Evolutionary conservation across 2,113 vertebrate species (phyloP), one percentile per base, ranked within the genome.

Genomic region (Conger conger): DNA sequence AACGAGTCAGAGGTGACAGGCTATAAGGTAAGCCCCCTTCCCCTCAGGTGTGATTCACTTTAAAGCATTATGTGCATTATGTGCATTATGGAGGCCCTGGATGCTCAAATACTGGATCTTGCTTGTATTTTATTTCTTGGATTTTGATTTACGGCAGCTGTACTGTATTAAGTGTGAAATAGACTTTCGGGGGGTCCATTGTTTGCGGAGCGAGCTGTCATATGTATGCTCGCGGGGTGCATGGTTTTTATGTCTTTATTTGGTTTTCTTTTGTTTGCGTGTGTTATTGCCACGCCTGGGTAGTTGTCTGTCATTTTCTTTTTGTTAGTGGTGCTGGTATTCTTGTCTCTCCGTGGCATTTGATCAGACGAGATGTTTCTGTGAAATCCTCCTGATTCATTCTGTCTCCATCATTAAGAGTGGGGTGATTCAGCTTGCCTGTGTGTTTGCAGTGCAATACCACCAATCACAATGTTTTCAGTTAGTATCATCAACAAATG

Each of bases 1-100:
- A 99, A 99, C 20, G 98, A 99, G 89, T 99, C 98, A 1, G 97
- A 97, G 76, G 97, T 99, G 89, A 96, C 97, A 88, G 98, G 98
- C 37, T 99, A 99, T 88, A 98, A 97, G 98, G 98, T 98, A 86
- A 93, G 94, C 91, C 11, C 42, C 20, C 33, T 27, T 76, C 35
- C 13, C 4, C 16, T 5, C 83, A 15, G 6, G 53, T 63, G 57
- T 27, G 18, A 20, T 30, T 45, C 45, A 68, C 42, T 18, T n/a
- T n/a, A 8, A 1, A 20, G 60, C 4, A 6, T 27, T 4, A n/a
- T 68, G 1, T 33, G 9, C 18, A 37, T 17, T 18, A 8, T 27
- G 53, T 79, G 36, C 79, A 20, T n/a, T 20, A n/a, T n/a, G 50
- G 13, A 16, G 40, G 23, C 45, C 42, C 77, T 76, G 83, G 54